Conservation (phyloP, 2,113 vertebrate species). For the Dasyornis broadbenti region DNA sequence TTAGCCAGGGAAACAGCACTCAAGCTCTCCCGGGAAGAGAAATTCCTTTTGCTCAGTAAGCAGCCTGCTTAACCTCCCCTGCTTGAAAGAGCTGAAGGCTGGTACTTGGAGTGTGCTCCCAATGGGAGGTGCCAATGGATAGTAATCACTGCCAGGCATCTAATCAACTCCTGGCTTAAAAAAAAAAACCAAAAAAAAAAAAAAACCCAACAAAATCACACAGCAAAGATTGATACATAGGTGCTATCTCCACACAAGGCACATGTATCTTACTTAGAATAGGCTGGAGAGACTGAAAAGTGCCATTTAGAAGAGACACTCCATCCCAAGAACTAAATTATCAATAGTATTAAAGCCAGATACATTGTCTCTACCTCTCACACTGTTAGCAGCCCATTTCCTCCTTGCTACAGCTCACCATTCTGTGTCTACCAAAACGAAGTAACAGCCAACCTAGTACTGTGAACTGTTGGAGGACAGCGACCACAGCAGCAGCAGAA, state of each 20-base stretch:
- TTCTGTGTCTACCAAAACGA: constrained; percentile 31
- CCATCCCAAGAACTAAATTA: constrained; percentile 41
- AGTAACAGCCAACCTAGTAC: neutral
- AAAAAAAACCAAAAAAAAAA: neutral
- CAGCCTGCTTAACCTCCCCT: constrained; percentile 41
- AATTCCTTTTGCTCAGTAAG: constrained; percentile 54
- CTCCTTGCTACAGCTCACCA: neutral
- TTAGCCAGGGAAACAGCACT: neutral
- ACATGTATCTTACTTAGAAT: constrained; percentile 46
- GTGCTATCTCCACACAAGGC: constrained; percentile 21
- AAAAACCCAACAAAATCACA: no score
- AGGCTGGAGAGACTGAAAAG: constrained; percentile 44
- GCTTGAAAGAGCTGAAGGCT: constrained; percentile 24
- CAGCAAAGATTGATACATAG: neutral
- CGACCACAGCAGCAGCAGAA: neutral
- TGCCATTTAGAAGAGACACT: constrained; percentile 32
- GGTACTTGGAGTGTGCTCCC: constrained; percentile 4
- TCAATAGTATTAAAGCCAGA: constrained; percentile 35
- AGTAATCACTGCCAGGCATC: constrained; percentile 29
- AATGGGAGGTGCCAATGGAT: constrained; percentile 13
- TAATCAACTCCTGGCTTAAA: constrained; percentile 23
- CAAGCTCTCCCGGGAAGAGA: neutral
- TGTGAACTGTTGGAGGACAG: neutral
- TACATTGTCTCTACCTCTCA: neutral
- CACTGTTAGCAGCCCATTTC: neutral